Conservation (phyloP, 1,140 invertebrate species). For the Scaptodrosophila lebanonensis region DNA sequence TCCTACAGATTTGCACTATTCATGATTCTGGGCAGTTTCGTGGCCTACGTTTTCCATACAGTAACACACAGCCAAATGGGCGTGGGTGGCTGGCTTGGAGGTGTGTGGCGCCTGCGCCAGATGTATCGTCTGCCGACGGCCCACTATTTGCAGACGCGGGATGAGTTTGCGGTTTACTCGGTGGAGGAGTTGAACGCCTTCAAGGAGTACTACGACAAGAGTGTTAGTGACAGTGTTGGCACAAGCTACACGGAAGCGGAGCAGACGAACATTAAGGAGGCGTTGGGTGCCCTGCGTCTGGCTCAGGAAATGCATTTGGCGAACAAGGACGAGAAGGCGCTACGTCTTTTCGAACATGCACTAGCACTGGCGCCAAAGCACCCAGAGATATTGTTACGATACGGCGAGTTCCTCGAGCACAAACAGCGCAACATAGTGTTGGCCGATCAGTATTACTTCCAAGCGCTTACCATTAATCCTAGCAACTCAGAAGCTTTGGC, state of each 20-base stretch:
- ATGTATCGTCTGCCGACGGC: conserved; percentile 55
- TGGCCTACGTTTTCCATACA: conserved; percentile 41
- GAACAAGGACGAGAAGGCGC: conserved; percentile 91
- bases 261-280: conserved; percentile 81
- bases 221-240: conserved; percentile 50
- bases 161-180: conserved; percentile 68
- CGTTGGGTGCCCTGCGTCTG: conserved; percentile 87
- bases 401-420: conserved; percentile 95
- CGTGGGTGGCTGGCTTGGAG: no score
- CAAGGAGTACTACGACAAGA: conserved; percentile 64
- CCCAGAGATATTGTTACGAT: conserved; percentile 93
- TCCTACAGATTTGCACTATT: conserved; percentile 38
- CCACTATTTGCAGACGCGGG: conserved; percentile 61
- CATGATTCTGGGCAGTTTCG: conserved; percentile 49
- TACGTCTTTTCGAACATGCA: conserved; percentile 93
- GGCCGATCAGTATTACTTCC: conserved; percentile 92
- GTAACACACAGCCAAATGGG: conserved; percentile 20
- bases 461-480: conserved; percentile 89
- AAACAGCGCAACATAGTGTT: conserved; percentile 90
- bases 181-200: conserved; percentile 53
- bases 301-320: conserved; percentile 89
- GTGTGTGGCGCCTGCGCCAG: conserved; percentile 36
- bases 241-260: conserved; percentile 39
- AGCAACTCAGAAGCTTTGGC: conserved; percentile 87
- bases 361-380: conserved; percentile 92